Percentiles rank a stretch among this genome's conserved stretches.
phyloP scores from a whole-genome alignment of 2,797 vertebrate species.

The Avahi laniger region DNA sequence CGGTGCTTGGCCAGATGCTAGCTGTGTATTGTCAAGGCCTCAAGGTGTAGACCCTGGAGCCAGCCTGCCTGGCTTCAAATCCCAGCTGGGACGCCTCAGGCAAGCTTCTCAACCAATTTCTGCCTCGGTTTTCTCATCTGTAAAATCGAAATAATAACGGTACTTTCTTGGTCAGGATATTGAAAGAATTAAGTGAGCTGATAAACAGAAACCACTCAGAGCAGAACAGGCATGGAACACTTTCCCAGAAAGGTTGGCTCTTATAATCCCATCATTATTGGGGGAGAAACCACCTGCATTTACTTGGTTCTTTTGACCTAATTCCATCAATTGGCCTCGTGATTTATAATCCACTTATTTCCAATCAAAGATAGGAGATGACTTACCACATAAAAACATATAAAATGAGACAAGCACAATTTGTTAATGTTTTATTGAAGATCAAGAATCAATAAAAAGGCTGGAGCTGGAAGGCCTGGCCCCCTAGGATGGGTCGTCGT shows the following conservation, averaged over 20 bases:
- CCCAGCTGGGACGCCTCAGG: background rate
- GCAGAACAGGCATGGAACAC: background rate
- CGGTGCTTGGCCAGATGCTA: fast-evolving
- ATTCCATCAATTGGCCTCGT: background rate
- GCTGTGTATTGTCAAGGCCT: fast-evolving
- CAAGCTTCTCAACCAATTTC: background rate
- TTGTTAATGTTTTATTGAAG: background rate
- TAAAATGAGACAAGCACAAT: background rate
- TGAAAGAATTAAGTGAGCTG: background rate
- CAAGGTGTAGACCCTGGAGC: background rate
- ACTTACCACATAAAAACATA: background rate
- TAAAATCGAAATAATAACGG: background rate
- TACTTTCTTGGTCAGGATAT: background rate
- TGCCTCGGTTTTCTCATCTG: background rate
- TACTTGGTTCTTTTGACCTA: conserved; percentile 7
- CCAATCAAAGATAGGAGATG: background rate
- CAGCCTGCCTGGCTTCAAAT: background rate
- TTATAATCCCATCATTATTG: background rate
- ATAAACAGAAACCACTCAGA: background rate
- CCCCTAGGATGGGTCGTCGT: background rate
- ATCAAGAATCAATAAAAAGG: background rate
- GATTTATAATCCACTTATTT: conserved; percentile 21
- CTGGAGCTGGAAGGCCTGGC: background rate
- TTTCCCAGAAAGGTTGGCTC: background rate
- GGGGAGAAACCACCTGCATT: background rate